Base-by-base conservation (phyloP, 2,888 invertebrate genomes). In the Tyria jacobaeae region DNA sequence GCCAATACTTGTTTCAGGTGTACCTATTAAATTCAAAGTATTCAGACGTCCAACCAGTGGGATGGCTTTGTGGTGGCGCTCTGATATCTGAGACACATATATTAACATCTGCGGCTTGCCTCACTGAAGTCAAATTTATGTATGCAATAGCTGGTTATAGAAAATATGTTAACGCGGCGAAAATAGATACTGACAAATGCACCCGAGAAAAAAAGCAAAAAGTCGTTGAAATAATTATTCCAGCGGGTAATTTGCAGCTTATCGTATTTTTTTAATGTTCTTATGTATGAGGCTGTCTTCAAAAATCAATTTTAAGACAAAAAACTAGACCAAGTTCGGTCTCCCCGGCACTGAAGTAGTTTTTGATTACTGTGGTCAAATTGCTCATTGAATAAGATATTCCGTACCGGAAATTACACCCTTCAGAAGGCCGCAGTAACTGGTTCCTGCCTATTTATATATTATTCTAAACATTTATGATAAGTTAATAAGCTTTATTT, bases 131-230 rank as follows among this genome's bases (percentile, higher is more conserved):
- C 10, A 57, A 37, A 4, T 59, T 61, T 10, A 70, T 72, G 0
- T 72, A 70, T 21, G 72, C 57, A 5, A 69, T 72, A 62, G 72
- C 72, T 2, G 72, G 72, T 0, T 70, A 72, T 47, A 69, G 53
- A 17, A 72, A 64, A 41, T 72, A 70, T n/a, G 57, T 72, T 3
- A 51, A 47, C 39, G 49, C 48, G 0, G 31, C 52, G 5, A 15
- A 57, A 0, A 60, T 72, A 14, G 9, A 58, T 0, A 12, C 55
- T 3, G 64, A 72, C 4, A 21, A 57, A 12, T 72, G 72, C 9
- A 63, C 62, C 24, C 47, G 59, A 7, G 47, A 27, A 1, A 66
- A 37, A 17, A 72, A 72, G 51, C 48, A 64, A n/a, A 69, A 12
- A 49, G 60, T 72, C 0, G 54, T 72, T 0, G 62, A 50, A 31